A percentile compares a stretch with the other conserved stretches of the same genome.
phyloP scores from a whole-genome alignment of 2,797 vertebrate genomes.

The Columba guinea region DNA sequence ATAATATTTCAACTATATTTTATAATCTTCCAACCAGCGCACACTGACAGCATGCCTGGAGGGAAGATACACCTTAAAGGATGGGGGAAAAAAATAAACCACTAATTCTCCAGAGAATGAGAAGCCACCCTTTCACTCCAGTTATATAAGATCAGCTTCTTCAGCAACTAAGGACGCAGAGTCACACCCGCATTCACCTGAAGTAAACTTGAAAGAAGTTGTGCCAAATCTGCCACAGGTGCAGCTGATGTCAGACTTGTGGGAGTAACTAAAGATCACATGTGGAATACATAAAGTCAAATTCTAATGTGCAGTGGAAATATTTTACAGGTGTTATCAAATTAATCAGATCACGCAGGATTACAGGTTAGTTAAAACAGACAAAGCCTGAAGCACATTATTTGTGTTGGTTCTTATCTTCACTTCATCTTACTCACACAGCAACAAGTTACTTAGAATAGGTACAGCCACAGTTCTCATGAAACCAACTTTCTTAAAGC shows the following conservation, averaged over 20 bases:
- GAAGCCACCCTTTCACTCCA: background rate
- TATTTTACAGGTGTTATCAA: background rate
- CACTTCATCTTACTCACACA: background rate
- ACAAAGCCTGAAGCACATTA: background rate
- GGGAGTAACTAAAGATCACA: background rate
- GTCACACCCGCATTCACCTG: background rate
- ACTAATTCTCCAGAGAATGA: background rate
- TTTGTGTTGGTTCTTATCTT: background rate
- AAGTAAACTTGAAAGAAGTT: background rate
- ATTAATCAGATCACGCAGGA: background rate
- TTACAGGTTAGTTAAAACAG: background rate
- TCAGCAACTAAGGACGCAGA: background rate
- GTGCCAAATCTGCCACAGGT: background rate
- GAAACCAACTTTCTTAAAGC: background rate
- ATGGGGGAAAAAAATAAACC: background rate
- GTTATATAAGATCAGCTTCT: background rate
- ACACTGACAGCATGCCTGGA: background rate
- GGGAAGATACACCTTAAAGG: background rate
- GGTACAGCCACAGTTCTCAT: background rate
- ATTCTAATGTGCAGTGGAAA: background rate
- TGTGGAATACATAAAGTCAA: background rate
- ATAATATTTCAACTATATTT: background rate
- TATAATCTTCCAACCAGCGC: background rate
- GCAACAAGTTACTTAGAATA: background rate
- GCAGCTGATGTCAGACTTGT: background rate